Base-by-base conservation (phyloP, 1,140 invertebrate species). In the Drosophila carrolli region DNA sequence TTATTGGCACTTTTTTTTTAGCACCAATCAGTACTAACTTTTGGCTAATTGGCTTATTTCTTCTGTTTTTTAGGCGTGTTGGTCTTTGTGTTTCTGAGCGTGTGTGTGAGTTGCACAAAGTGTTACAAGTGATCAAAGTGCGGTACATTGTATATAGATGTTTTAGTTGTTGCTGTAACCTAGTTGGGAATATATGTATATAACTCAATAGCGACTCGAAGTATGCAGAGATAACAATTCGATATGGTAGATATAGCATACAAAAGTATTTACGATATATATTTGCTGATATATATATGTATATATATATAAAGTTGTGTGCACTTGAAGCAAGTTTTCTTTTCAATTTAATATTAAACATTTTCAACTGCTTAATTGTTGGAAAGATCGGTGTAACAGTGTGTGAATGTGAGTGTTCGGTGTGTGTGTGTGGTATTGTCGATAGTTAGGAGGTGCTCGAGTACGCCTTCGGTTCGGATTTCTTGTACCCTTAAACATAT, bases 101-200 rank as follows among this genome's bases (percentile, higher is more conserved):
- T 80, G 60, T 84, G 72, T 84, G 72, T 67, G 65, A 58, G 46
- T 79, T 77, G 67, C 66, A 89, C 72, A 83, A 72, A 89, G 75
- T 80, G 72, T 79, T 73, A 56, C 63, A 70, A 56, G 84, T 89
- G 84, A 89, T 75, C 65, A 78, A 78, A 77, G 84, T 89, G 84
- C 84, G 53, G 63, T 86, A 84, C 76, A 77, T 78, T 71, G 53
- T 71, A 70, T 43, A 47, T 55, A 63, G 60, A 60, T 68, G 61
- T 81, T 70, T 62, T 75, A 51, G 62, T 78, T 78, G 53, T 78
- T 68, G 73, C 68, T 86, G 73, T 74, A 65, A 68, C 75, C 83
- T 86, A 59, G 54, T 63, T 70, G 59, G 78, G 81, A 61, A 60
- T 78, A 62, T 86, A 61, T 75, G 59, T 46, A 71, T 51, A 60